Base-by-base conservation (phyloP, 2,797 vertebrate species). In the Xerus rutilus region DNA sequence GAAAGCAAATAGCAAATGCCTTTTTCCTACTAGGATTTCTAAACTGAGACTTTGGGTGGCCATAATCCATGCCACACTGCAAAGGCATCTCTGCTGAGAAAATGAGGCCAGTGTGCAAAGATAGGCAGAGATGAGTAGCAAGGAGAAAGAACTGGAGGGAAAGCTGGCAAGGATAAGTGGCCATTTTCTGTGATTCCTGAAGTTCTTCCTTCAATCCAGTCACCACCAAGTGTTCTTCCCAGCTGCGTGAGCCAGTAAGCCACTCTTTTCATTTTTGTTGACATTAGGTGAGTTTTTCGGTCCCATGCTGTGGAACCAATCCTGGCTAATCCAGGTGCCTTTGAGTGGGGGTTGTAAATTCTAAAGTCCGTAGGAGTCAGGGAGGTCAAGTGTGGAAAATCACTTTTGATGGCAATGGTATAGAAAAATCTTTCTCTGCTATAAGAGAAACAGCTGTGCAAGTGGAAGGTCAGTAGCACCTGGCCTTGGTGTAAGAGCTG, bases 1-100 rank as follows among this genome's bases (percentile, higher is more conserved):
- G 84, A 92, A 69, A 95, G 67, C 21, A 87, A 90, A 54, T 39
- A 95, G 67, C 28, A 87, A 90, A 54, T 39, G 70, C 65, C 93
- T 96, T 52, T 52, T 4, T 52, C 49, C 49, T 52, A 52, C 49
- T 52, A 14, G 49, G 49, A 52, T 52, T 92, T 96, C 91, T 77
- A 95, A 97, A 92, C 32, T 20, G 43, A 23, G 84, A 14, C 52
- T 90, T 84, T 35, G 52, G 52, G 81, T 54, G 77, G 54, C 93
- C 77, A 49, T 4, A 67, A 59, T 54, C 72, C 72, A 87, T 14
- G 77, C 65, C 72, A 59, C 20, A 1, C 54, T 93, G 64, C 72
- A 35, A 49, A 62, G 57, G 25, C 15, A 0, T 67, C 84, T 89
- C 93, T 52, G 43, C 32, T 49, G 67, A 74, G 76, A 89, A 79